These are phyloP conservation scores for Philopotamus ludificatus DNA, from an alignment of 1,140 invertebrate species.

Conservation along the genomic window DNA sequence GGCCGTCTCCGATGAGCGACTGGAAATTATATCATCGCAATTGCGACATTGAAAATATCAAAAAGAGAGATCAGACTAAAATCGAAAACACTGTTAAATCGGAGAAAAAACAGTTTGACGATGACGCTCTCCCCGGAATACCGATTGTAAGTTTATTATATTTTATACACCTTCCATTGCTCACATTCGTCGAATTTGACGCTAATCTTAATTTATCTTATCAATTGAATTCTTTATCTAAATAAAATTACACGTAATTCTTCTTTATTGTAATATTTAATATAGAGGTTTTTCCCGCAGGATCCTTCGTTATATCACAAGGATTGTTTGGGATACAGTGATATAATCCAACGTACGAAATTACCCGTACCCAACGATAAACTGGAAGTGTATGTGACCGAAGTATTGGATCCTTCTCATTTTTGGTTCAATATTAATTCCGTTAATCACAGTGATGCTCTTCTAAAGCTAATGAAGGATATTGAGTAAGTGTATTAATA, in stretches of 20 bases:
- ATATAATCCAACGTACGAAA: not conserved
- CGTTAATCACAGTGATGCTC: not conserved
- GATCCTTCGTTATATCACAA: conserved; percentile 23
- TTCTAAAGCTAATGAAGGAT: conserved; percentile 15
- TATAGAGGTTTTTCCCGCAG: conserved; percentile 22
- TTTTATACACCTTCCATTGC: not conserved
- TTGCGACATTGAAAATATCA: not conserved
- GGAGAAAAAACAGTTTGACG: not conserved
- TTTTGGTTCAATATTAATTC: conserved; percentile 28
- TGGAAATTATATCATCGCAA: conserved; percentile 18
- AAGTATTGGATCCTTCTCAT: conserved; percentile 31
- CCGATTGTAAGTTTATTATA: conserved; percentile 18
- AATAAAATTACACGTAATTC: not conserved
- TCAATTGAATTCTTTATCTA: not conserved
- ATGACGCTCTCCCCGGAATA: conserved; percentile 20
- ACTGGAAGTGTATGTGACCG: conserved; percentile 15
- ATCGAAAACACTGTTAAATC: conserved; percentile 7
- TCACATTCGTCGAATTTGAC: not conserved
- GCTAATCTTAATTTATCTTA: not conserved
- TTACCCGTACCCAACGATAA: not conserved
- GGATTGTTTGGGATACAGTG: conserved; percentile 5
- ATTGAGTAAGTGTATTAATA: conserved; percentile 26
- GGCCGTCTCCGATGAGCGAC: conserved; percentile 5
- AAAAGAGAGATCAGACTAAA: not conserved
- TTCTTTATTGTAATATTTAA: not conserved